Base-by-base conservation (phyloP, 2,888 invertebrate genomes). In the Microctonus aethiopoides region DNA sequence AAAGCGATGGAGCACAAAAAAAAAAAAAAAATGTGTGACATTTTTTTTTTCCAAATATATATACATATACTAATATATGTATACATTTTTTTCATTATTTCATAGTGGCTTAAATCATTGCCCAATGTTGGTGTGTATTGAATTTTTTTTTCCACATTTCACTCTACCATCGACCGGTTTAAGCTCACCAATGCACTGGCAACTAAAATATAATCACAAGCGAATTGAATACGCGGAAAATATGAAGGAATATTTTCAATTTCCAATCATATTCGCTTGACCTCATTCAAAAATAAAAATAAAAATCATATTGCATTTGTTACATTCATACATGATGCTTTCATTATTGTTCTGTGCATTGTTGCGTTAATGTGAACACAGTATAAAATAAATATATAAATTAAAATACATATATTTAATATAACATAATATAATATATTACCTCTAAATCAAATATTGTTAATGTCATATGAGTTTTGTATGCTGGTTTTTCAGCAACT, bases 401-500 rank as follows among this genome's bases (percentile, higher is more conserved):
- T 57, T 16, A 32, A 10, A 57, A 29, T n/a, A 13, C 32, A 16
- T 6, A 52, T 41, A 46, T 59, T 29, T 5, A 5, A 3, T 20
- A 13, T 32, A 57, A 32, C 51, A 26, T 16, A 11, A 26, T 16
- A 11, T 56, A 9, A 57, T 52, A 29, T n/a, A 46, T 75, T 63
- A 85, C 85, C 78, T 84, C 81, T 68, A 96, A 92, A 84, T 93
- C 92, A 79, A 90, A 89, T 79, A 97, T 95, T 70, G 93, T 92
- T 68, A 97, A 89, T 78, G 91, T 91, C 96, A 96, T 96, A 84
- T 95, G 94, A 0, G 94, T 94, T 86, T 95, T 95, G 86, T 96
- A 96, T 0, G 91, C 88, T 0, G 94, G 94, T 22, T 92, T 93
- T 80, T 93, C 93, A 83, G 93, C 91, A 79, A 86, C 87, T 77